Evolutionary conservation across 2,113 vertebrate genomes (phyloP).

Genomic region (Prietella phreatophila): DNA sequence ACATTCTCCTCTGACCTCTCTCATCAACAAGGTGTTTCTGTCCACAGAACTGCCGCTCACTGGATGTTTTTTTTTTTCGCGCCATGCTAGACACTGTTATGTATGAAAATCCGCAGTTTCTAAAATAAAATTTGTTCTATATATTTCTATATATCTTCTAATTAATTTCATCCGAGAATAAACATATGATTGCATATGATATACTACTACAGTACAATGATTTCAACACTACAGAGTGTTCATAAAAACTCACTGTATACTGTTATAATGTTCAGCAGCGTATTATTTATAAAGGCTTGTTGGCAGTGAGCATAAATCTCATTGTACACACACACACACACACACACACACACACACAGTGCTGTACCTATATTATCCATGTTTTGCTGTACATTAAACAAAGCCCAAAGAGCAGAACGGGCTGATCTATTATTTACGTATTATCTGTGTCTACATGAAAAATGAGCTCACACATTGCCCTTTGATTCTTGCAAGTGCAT

Average conservation of each 20-base stretch:
- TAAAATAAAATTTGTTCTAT: background rate
- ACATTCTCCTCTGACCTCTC: background rate
- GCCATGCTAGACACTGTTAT: background rate
- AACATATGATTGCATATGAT: background rate
- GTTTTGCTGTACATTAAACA: slow-evolving; percentile 28
- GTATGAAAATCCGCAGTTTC: background rate
- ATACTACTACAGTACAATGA: background rate
- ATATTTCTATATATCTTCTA: background rate
- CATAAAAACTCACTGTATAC: background rate
- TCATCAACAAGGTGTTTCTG: background rate
- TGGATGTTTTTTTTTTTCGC: background rate
- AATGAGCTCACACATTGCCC: slow-evolving; percentile 39
- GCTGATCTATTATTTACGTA: slow-evolving; percentile 47
- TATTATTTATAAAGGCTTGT: slow-evolving; percentile 19
- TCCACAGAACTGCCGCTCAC: background rate
- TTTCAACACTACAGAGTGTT: background rate
- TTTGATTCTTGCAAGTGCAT: slow-evolving; percentile 45
- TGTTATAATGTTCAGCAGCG: background rate
- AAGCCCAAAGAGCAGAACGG: background rate
- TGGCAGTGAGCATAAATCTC: slow-evolving; percentile 24
- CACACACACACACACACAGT: background rate
- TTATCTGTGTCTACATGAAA: slow-evolving; percentile 51
- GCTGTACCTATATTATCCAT: slow-evolving; percentile 26
- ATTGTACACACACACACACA: background rate
- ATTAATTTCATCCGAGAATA: background rate